Percentiles rank a stretch among this genome's conserved stretches.
Conservation (phyloP, 2,797 vertebrate species). For the Anguilla anguilla region DNA sequence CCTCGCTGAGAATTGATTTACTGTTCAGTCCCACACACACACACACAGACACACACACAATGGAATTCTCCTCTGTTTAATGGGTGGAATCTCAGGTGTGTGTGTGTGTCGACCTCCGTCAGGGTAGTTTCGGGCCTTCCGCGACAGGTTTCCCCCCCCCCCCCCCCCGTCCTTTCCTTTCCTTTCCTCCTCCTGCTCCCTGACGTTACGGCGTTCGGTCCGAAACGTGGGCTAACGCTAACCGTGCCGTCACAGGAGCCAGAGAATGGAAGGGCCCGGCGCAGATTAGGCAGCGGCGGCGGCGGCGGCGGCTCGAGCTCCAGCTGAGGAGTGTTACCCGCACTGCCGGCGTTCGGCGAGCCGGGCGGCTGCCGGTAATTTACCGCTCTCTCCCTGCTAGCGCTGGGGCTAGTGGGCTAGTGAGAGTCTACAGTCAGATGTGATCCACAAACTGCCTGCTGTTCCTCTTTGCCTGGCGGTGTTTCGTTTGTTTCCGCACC, state of each 20-base stretch:
- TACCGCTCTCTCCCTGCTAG: no score
- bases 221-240: neutral
- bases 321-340: neutral
- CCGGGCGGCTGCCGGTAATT: neutral
- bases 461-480: no score
- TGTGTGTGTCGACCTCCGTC: neutral
- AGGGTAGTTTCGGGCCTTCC: neutral
- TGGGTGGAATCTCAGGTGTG: neutral
- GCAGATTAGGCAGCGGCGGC: neutral
- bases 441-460: neutral
- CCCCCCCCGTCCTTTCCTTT: no score
- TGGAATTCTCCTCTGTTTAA: neutral
- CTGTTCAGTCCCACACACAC: neutral
- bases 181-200: neutral
- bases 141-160: neutral
- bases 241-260: neutral
- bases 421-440: constrained; percentile 37
- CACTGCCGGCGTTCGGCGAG: neutral
- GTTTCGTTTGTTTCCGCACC: neutral
- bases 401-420: neutral
- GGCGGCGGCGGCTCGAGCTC: neutral
- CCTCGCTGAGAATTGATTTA: neutral
- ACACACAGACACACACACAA: neutral
- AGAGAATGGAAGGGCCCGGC: neutral
- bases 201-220: neutral